Conservation (phyloP, 2,113 vertebrate genomes). For the Regulus satrapa region DNA sequence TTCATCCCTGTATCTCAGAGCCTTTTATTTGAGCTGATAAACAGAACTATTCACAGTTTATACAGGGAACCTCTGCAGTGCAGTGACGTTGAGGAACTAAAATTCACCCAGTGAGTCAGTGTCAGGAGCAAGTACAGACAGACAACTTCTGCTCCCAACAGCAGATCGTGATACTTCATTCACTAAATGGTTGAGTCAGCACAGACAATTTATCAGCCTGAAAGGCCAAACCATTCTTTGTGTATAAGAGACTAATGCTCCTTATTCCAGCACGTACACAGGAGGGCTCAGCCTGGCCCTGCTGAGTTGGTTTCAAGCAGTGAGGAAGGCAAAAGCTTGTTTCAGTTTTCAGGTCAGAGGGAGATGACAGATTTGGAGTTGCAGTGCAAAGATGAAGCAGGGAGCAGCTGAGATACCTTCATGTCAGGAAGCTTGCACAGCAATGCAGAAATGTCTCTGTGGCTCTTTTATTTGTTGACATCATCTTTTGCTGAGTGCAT, state of each 20-base stretch:
- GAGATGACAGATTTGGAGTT: not conserved
- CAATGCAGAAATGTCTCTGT: not conserved
- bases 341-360: not conserved
- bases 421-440: not conserved
- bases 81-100: not conserved
- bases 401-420: not conserved
- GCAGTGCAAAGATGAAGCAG: not conserved
- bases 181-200: not conserved
- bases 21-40: not conserved
- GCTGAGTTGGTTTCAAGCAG: not conserved
- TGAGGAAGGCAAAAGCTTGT: not conserved
- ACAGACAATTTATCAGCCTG: not conserved
- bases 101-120: slow-evolving; percentile 10
- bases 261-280: not conserved
- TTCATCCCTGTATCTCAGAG: not conserved
- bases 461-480: not conserved
- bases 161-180: not conserved
- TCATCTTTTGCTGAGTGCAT: not conserved
- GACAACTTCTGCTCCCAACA: not conserved
- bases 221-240: not conserved
- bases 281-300: not conserved
- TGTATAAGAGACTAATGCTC: not conserved
- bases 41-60: not conserved
- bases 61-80: not conserved
- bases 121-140: slow-evolving; percentile 3